A percentile compares a stretch with the other conserved stretches of the same genome.
Conservation (phyloP, 2,113 vertebrate genomes). For the Plotosus lineatus region DNA sequence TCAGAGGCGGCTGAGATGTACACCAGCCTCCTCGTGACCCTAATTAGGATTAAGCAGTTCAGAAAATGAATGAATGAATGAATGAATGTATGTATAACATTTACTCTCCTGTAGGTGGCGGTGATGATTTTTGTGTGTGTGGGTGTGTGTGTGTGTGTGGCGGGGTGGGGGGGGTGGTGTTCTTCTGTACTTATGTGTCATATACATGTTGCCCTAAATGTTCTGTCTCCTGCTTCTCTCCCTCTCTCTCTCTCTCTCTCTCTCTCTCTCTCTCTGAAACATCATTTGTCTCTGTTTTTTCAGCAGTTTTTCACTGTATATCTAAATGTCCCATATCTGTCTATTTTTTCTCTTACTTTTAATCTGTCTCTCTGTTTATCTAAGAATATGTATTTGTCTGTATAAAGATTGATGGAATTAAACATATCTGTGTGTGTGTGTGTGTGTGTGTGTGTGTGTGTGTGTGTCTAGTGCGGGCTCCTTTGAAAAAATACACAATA, state of each 20-base stretch:
- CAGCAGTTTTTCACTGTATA: neutral
- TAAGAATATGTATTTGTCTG: neutral
- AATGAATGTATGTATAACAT: no score
- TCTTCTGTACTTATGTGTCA: neutral
- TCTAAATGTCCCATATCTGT: neutral
- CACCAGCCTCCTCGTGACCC: no score
- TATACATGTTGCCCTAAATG: neutral
- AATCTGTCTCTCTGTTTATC: neutral
- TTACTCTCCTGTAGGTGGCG: neutral
- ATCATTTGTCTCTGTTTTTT: constrained; percentile 6
- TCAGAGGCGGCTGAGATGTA: no score
- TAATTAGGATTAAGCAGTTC: no score
- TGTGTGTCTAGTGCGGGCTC: constrained; percentile 18
- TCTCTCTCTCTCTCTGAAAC: neutral
- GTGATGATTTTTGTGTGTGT: neutral
- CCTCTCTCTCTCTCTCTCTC: neutral
- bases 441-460: constrained; percentile 24
- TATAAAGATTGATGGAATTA: constrained; percentile 3
- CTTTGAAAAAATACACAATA: constrained; percentile 36
- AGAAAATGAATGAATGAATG: no score
- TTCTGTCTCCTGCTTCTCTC: constrained; percentile 8
- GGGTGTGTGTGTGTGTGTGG: neutral
- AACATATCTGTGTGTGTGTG: constrained; percentile 10
- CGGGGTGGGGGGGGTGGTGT: neutral
- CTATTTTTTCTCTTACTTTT: neutral